These are phyloP conservation scores for Prosopocoilus inquinatus DNA, from an alignment of 2,888 invertebrate species.

Conservation along the genomic window DNA sequence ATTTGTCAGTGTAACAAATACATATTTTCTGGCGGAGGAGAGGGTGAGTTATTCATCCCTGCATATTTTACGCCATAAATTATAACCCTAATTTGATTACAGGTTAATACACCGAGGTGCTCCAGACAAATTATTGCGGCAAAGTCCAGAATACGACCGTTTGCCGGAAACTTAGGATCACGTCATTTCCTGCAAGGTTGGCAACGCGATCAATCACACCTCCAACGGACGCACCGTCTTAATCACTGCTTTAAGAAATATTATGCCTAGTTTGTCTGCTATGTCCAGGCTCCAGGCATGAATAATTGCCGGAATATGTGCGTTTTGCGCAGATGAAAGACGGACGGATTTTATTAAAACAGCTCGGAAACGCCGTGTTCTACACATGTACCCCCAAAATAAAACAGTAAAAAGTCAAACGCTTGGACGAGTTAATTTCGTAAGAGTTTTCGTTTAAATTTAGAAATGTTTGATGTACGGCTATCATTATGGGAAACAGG, in stretches of 20 bases:
- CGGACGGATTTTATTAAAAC: not conserved
- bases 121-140: slow-evolving; percentile 23
- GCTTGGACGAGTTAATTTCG: not conserved
- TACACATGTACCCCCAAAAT: not conserved
- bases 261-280: slow-evolving; percentile 6
- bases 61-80: not conserved
- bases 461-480: not conserved
- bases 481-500: not conserved
- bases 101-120: slow-evolving; percentile 14
- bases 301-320: not conserved
- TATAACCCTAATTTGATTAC: slow-evolving; percentile 15
- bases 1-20: no score
- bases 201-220: slow-evolving; percentile 9
- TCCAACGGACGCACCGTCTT: slow-evolving; percentile 6
- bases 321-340: not conserved
- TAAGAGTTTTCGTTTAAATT: no score
- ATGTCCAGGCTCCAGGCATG: not conserved
- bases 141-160: slow-evolving; percentile 27
- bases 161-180: slow-evolving; percentile 24
- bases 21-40: no score
- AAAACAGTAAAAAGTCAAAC: not conserved
- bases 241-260: slow-evolving; percentile 5
- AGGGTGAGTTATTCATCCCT: no score
- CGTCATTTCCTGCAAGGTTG: slow-evolving; percentile 11
- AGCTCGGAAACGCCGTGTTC: not conserved